Conservation (phyloP, 2,797 vertebrate species). For the Sphaeramia orbicularis region DNA sequence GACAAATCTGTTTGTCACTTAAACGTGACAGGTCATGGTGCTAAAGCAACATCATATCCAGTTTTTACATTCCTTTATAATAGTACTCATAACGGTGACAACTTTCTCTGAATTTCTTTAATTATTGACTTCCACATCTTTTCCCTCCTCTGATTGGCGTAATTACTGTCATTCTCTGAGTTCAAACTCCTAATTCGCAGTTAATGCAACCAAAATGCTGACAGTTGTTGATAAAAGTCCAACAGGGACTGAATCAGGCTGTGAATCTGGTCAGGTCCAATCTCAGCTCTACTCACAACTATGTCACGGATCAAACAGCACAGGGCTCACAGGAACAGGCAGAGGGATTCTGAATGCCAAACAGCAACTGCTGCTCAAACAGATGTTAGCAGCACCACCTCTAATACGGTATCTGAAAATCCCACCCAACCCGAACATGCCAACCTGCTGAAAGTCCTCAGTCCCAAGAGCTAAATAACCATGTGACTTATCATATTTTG, state of each 20-base stretch:
- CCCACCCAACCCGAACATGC: constrained; percentile 57
- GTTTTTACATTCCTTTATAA: constrained; percentile 20
- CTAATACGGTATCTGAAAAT: constrained; percentile 61
- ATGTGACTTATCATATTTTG: not conserved
- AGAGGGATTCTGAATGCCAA: constrained; percentile 71
- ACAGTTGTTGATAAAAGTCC: constrained; percentile 48
- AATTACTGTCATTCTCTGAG: constrained; percentile 51
- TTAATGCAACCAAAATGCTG: constrained; percentile 39
- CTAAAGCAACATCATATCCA: constrained; percentile 14
- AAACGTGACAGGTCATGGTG: constrained; percentile 21
- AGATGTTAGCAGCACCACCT: constrained; percentile 74
- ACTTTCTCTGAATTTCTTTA: constrained; percentile 41
- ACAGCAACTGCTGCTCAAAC: constrained; percentile 72
- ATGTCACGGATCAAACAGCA: constrained; percentile 70
- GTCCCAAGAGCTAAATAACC: constrained; percentile 36
- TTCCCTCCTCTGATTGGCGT: constrained; percentile 26
- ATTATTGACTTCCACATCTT: constrained; percentile 45
- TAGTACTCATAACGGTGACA: constrained; percentile 3
- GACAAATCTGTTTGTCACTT: constrained; percentile 16
- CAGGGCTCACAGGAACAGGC: constrained; percentile 64
- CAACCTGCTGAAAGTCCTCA: constrained; percentile 56
- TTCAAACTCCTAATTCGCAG: constrained; percentile 25
- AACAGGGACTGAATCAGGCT: constrained; percentile 45
- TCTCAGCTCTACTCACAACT: constrained; percentile 56
- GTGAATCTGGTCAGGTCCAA: constrained; percentile 58